Evolutionary conservation across 1,140 invertebrate species (phyloP).

Genomic region (Dermatophagoides farinae): DNA sequence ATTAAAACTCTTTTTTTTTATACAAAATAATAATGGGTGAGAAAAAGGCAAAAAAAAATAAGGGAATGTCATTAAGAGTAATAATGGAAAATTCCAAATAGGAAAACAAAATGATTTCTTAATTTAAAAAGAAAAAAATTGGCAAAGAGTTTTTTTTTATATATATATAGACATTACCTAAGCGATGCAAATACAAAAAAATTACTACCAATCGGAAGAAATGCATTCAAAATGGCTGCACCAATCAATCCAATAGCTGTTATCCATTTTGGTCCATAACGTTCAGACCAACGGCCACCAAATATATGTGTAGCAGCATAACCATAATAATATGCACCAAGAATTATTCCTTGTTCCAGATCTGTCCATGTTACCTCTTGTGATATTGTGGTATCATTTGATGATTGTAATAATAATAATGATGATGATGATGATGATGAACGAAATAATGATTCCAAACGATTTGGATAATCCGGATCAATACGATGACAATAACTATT

Average conservation of each 20-base stretch:
- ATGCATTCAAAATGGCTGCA: constrained; percentile 8
- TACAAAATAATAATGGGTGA: neutral
- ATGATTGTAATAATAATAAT: neutral
- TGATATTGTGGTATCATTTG: neutral
- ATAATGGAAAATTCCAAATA: no score
- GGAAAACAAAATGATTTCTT: no score
- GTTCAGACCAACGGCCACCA: constrained; percentile 51
- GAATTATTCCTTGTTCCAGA: constrained; percentile 31
- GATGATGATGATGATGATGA: neutral
- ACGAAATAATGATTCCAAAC: neutral
- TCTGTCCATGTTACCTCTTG: constrained; percentile 18
- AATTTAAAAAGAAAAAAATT: no score
- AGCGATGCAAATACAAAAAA: neutral
- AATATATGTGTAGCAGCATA: constrained; percentile 62
- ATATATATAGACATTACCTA: no score
- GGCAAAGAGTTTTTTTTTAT: no score
- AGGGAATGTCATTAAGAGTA: neutral
- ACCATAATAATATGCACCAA: constrained; percentile 67
- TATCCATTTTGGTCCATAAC: constrained; percentile 39
- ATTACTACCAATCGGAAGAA: neutral
- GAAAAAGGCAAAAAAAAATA: neutral
- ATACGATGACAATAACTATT: neutral
- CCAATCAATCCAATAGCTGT: constrained; percentile 30
- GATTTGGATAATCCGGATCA: neutral
- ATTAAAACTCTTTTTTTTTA: constrained; percentile 4